Evolutionary conservation across 2,113 vertebrate genomes (phyloP).

Genomic region (Prionailurus bengalensis): DNA sequence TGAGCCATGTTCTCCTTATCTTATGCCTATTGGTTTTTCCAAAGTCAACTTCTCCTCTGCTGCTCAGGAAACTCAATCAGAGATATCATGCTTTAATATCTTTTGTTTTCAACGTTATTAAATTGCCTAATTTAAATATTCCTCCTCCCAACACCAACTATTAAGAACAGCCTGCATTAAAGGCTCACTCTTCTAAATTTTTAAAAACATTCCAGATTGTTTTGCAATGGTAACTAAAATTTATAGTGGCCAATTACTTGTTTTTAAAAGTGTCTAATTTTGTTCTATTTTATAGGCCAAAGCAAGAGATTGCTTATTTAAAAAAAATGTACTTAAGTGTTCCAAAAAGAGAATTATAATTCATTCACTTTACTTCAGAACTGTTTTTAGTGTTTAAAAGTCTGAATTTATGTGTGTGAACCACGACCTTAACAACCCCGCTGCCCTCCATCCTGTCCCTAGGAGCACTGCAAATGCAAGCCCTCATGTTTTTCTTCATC

Average conservation of each 20-base stretch:
- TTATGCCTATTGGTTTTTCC: neutral
- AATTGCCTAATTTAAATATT: neutral
- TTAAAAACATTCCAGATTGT: neutral
- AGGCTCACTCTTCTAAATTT: neutral
- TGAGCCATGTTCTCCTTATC: neutral
- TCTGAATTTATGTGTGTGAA: neutral
- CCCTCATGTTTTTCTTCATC: too few species aligned
- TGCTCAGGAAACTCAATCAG: neutral
- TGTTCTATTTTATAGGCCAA: neutral
- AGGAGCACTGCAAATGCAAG: neutral
- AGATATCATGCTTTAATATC: neutral
- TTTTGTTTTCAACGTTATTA: neutral
- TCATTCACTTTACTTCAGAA: slow-evolving; percentile 39
- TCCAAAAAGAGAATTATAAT: neutral
- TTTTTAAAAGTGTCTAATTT: neutral
- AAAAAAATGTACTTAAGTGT: neutral
- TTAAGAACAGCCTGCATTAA: neutral
- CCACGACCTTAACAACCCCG: neutral
- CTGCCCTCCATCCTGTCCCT: neutral
- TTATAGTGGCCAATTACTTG: neutral
- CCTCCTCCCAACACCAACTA: neutral
- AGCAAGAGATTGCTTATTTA: neutral
- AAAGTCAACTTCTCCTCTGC: neutral
- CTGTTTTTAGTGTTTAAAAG: slow-evolving; percentile 42
- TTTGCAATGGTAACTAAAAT: slow-evolving; percentile 16